Base-by-base conservation (phyloP, 2,888 invertebrate genomes). In the Cyclophora albipunctata region DNA sequence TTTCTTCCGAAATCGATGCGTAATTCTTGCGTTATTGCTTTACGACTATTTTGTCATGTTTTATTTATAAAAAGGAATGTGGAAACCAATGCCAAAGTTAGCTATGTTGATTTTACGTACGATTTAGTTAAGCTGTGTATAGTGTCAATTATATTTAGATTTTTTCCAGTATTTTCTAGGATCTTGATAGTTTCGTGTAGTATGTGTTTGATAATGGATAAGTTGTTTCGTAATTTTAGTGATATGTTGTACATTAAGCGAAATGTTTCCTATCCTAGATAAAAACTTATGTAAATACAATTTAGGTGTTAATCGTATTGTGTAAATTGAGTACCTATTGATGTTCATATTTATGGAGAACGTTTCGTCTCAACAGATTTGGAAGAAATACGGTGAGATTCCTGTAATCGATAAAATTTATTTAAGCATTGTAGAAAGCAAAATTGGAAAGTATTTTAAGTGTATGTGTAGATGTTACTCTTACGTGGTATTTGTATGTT, bases 21-120 rank as follows among this genome's bases (percentile, higher is more conserved):
- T 53, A 57, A 53, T 54, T 69, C 75, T 78, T 81, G 69, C 73
- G 80, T 84, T 84, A 78, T 64, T 67, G 69, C 74, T 71, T 77
- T 78, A 81, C 76, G 72, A 81, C 74, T 82, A 82, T 85, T 88
- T 84, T 82, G 77, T 80, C 75, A 78, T 81, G 79, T 84, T 87
- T 81, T 80, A 77, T 81, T 82, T 77, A 73, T 82, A 78, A 73
- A 71, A 78, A 60, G 45, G 50, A 77, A 78, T 79, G 76, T 79
- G 83, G 77, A 86, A 88, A 85, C 85, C 79, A 86, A 89, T 89
- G 88, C 88, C 88, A 89, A 89, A 89, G 88, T 85, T 88, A 88
- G 86, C 84, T 85, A 85, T 79, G 84, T 87, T 88, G 86, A 83
- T 82, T 86, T 82, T 79, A 71, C 60, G 64, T 80, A 78, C 70